Base-by-base conservation (phyloP, 2,888 invertebrate genomes). In the Ornithoptera priamus region DNA sequence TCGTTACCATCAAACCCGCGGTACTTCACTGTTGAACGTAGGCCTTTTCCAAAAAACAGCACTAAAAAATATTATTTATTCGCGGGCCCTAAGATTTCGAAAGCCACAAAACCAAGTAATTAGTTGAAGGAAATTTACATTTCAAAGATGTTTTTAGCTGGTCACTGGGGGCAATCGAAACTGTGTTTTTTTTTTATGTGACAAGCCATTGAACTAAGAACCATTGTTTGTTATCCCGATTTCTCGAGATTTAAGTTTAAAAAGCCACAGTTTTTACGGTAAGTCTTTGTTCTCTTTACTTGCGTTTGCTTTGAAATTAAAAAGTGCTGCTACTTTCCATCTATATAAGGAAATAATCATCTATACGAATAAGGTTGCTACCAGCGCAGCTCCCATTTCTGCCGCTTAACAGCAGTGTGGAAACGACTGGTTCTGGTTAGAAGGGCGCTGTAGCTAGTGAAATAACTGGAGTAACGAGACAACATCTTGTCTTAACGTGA, bases 221-320 rank as follows among this genome's bases (percentile, higher is more conserved):
- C 57, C 42, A 69, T 65, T 69, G 69, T 69, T 69, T 60, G 17
- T 30, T 60, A 65, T 36, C 24, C 20, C 68, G 24, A 60, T n/a
- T 10, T 22, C 65, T 69, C 39, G 56, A 62, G 57, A 69, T 65
- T 65, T 61, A 39, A 30, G 53, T 64, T 46, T 60, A 59, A 60
- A 30, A 42, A 46, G 57, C 46, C 57, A 17, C 57, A 22, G 65
- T 69, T 69, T 69, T 69, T 65, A 15, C 57, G 4, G 7, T 53
- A 20, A 64, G 62, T n/a, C 69, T 59, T 69, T 69, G 69, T 69
- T 69, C 61, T 62, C 65, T 7, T 65, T 64, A 64, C 53, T 56
- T 22, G 61, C 42, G 42, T 53, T 58, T 36, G n/a, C 58, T 53
- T 63, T 68, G 61, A 61, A 8, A n/a, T 50, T 24, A 20, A 36